Evolutionary conservation across 92 coral and sea anemone species (phyloP), one percentile per base, ranked within the genome.

Genomic region (Paramuricea clavata): DNA sequence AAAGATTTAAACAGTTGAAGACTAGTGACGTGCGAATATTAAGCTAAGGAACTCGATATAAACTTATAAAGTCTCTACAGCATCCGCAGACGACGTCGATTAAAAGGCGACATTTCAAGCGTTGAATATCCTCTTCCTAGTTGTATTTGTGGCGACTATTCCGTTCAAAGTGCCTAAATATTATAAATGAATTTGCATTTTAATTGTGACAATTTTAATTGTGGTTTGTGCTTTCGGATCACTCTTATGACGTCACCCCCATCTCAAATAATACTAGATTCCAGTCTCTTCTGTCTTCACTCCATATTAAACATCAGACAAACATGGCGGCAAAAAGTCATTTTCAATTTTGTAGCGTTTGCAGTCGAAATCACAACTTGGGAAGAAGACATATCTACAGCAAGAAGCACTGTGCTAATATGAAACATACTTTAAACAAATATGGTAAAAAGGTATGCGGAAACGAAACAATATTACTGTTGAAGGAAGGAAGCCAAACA

Each of bases 381-480:
- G 99, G 98, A 69, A 90, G 97, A 57, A 94, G 94, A 76, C 99
- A 97, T 68, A 92, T 94, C 42, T 97, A 93, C 61, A 78, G 97
- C 19, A 93, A 79, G 68, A 97, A 88, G 79, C 99, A 97, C 68
- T 82, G 85, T 44, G 74, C 28, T 17, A 85, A 60, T 34, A 87
- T 93, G 49, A 88, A 91, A 3, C 88, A 74, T 75, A 76, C 91
- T 6, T 88, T 97, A 83, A 83, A 68, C 28, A 97, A 97, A 60
- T 97, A 93, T 90, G 92, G 89, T n/a, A 97, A 90, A 86, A 97
- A 97, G 93, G 99, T 92, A 60, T 3, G 92, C 30, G 19, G 28
- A n/a, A 71, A 57, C 15, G 4, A 17, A 12, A 2, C 5, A 17
- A 19, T 26, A 23, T 0, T 0, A 57, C 17, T 42, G 49, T 74